Evolutionary conservation across 2,113 vertebrate genomes (phyloP), one percentile per base, ranked within the genome.

Genomic region (Odocoileus hemionus): DNA sequence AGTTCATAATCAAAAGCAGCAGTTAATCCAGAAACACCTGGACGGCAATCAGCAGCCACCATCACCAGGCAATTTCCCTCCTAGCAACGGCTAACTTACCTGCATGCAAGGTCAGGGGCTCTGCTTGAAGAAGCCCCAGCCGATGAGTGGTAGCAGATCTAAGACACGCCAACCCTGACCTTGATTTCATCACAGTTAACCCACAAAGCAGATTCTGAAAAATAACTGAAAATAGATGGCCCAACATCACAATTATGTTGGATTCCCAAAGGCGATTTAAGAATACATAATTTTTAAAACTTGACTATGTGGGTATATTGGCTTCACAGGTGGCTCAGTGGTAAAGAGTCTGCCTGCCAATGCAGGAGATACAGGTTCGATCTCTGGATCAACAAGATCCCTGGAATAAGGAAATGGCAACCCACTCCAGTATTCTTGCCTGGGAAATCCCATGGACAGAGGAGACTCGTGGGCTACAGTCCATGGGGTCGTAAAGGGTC

Each of bases 11-110:
- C 89, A 95, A 97, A 94, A 84, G 55, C 61, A 95, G 78, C 39
- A 61, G 36, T 88, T 94, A 95, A 90, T 76, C 52, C 91, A 79
- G 84, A 94, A 76, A 85, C 85, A 96, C 95, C 36, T 84, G 39
- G 33, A 26, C 39, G 39, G 30, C 17, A 70, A 61, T 84, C 86
- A 43, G 60, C n/a, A 23, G 76, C 26, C 13, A 5, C 86, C 43
- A 55, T 50, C 43, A 26, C 67, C 16, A 55, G 28, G 13, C 28
- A 52, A 82, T 85, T 55, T 74, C 45, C 52, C 79, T 89, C 33
- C 52, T 1, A 7, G 80, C 79, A 39, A 45, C 0, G 5, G 85
- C 60, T 23, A 25, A 13, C 25, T n/a, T 78, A n/a, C 47, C 60
- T 74, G 33, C 6, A 0, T 90, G 82, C 58, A 57, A 90, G 70